Conservation (phyloP, 30 jellyfish, hydroid and myxozoan genomes). For the Chrysaora quinquecirrha region DNA sequence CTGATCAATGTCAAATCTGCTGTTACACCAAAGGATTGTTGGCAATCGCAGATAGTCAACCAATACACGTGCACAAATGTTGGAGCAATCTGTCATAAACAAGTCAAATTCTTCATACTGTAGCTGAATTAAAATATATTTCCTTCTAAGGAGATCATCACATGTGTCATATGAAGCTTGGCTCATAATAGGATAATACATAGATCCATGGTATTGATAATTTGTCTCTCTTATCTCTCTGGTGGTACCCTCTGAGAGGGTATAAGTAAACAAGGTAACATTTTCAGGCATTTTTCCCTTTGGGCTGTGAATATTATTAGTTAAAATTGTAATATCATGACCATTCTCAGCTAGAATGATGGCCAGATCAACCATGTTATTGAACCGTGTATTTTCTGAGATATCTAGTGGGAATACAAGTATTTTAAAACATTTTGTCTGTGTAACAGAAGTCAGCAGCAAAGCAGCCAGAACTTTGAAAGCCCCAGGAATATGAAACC, state of each 20-base stretch:
- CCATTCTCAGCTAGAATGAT: conserved; percentile 53
- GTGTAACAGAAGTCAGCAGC: not conserved
- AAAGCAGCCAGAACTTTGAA: not conserved
- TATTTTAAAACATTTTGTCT: conserved; percentile 15
- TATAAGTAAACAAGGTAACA: conserved; percentile 15
- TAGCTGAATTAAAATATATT: conserved; percentile 25
- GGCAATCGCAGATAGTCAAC: conserved; percentile 61
- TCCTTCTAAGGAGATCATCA: conserved; percentile 37
- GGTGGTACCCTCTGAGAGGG: conserved; percentile 6
- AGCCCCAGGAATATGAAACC: not conserved
- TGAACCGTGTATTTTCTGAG: conserved; percentile 1
- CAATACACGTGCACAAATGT: conserved; percentile 52
- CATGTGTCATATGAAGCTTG: not conserved
- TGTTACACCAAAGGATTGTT: conserved; percentile 43
- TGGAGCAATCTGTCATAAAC: conserved; percentile 32
- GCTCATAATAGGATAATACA: not conserved
- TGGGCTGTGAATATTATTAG: conserved; percentile 11
- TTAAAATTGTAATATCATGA: conserved; percentile 51
- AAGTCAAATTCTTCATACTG: conserved; percentile 41
- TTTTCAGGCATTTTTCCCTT: not conserved
- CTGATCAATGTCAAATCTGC: conserved; percentile 9
- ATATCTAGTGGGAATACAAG: conserved; percentile 52
- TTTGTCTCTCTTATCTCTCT: not conserved
- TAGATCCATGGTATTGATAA: not conserved
- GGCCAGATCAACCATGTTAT: conserved; percentile 30